phyloP scores from a whole-genome alignment of 1,140 invertebrate species.

The Drosophila tani region DNA sequence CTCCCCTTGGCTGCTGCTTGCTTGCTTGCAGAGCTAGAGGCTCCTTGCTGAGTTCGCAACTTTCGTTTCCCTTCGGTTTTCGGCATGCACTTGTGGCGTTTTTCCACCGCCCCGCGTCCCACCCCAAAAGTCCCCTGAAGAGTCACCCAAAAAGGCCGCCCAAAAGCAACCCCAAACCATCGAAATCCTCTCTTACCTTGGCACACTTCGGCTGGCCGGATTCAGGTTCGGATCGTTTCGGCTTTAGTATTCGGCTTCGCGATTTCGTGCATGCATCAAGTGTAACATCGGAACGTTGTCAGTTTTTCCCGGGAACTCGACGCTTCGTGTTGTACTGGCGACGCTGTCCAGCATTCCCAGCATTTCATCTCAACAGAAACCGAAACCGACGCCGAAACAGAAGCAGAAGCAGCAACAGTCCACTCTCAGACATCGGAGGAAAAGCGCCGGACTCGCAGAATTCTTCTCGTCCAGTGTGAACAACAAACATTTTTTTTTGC shows the following conservation, averaged over 20 bases:
- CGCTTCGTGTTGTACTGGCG: constrained; percentile 65
- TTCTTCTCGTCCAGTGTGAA: constrained; percentile 13
- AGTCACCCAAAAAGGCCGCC: constrained; percentile 1
- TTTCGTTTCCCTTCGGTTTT: constrained; percentile 19
- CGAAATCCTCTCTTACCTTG: constrained; percentile 12
- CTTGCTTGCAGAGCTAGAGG: not conserved
- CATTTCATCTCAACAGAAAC: constrained; percentile 5
- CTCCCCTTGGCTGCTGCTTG: not conserved
- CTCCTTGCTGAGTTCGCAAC: not conserved
- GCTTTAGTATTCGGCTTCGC: constrained; percentile 12
- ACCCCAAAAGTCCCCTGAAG: not conserved
- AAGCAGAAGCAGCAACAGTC: constrained; percentile 5
- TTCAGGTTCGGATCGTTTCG: constrained; percentile 24
- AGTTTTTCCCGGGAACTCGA: constrained; percentile 84
- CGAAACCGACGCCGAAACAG: constrained; percentile 7
- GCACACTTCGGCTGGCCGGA: constrained; percentile 31
- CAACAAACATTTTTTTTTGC: constrained; percentile 12
- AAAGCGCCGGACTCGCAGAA: constrained; percentile 7
- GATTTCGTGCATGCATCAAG: constrained; percentile 79
- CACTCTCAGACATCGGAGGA: constrained; percentile 6
- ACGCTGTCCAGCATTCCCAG: constrained; percentile 1
- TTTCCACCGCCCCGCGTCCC: not conserved
- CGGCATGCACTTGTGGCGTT: constrained; percentile 72
- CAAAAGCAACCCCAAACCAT: constrained; percentile 2
- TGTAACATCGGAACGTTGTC: constrained; percentile 66